Evolutionary conservation across 2,113 vertebrate species (phyloP).

Genomic region (Fregetta grallaria): DNA sequence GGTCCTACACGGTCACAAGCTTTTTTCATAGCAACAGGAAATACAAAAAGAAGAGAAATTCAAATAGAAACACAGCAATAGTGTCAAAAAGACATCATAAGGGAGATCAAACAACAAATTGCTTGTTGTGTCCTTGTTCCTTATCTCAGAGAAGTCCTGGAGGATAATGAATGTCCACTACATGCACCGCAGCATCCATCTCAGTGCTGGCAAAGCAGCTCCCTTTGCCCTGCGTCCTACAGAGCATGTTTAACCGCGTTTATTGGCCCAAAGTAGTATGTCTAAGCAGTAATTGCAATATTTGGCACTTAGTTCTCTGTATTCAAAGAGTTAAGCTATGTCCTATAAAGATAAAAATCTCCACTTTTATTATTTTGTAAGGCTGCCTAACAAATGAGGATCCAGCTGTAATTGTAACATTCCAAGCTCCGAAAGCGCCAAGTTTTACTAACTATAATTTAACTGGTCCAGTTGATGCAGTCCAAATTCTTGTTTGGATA

Average conservation of each 20-base stretch:
- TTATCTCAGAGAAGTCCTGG: background rate
- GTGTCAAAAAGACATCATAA: constrained; percentile 30
- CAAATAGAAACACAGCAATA: constrained; percentile 35
- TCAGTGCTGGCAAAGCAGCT: fast-evolving
- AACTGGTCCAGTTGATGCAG: constrained; percentile 71
- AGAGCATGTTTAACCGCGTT: fast-evolving
- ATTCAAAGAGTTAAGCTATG: constrained; percentile 75
- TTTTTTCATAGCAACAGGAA: constrained; percentile 49
- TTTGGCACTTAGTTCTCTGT: constrained; percentile 34
- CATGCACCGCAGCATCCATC: background rate
- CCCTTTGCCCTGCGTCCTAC: fast-evolving
- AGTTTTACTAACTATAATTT: constrained; percentile 84
- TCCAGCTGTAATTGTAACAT: constrained; percentile 79
- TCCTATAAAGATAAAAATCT: constrained; percentile 77
- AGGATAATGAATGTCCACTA: background rate
- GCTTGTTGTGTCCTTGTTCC: background rate
- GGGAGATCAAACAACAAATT: background rate
- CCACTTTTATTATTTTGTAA: constrained; percentile 71
- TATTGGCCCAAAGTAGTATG: background rate
- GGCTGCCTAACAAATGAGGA: constrained; percentile 70
- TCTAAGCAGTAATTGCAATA: background rate
- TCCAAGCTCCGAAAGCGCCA: constrained; percentile 78
- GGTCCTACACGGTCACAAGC: background rate
- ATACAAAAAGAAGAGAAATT: constrained; percentile 29
- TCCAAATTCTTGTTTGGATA: constrained; percentile 87